Evolutionary conservation across 2,113 vertebrate genomes (phyloP), one percentile per base, ranked within the genome.

Genomic region (Colius striatus): DNA sequence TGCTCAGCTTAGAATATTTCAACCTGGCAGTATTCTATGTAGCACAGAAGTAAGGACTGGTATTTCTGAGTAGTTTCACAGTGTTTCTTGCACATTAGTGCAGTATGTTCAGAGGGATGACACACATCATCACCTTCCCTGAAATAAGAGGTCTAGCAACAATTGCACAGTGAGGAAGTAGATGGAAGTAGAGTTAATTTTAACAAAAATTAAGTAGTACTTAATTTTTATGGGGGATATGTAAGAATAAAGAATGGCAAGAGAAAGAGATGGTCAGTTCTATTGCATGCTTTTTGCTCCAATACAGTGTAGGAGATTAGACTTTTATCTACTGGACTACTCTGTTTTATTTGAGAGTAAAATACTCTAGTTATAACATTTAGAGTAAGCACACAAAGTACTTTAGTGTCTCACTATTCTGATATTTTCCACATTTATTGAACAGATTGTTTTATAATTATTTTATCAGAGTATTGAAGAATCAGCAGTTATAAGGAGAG

Each of bases 81-180:
- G 23, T 54, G 8, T 10, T 54, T 67, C 29, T n/a, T 30, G 20
- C 11, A 32, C 45, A 32, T 15, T 29, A 32, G 9, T 48, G 34
- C 9, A 11, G 12, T 26, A 29, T 43, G 14, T 61, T 34, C 0
- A 1, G 23, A 70, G 18, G 10, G 6, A 4, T 34, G 53, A 4
- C 5, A 1, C 12, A 6, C 9, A 13, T 17, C 30, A 34, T n/a
- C 27, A 29, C 10, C 9, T 23, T 38, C 12, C 32, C 21, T 36
- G 15, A 60, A 70, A 32, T 23, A 13, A 88, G 32, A 57, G 5
- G 29, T 48, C 16, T 68, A 38, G 21, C 47, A 45, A 53, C 19
- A 58, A 25, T 4, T 57, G 11, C 8, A 70, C 16, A 45, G 26
- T 22, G 13, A 12, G 26, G 7, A 84, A 66, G 16, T 13, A 16